phyloP scores from a whole-genome alignment of 1,140 invertebrate genomes.

The Drosophila ambigua region DNA sequence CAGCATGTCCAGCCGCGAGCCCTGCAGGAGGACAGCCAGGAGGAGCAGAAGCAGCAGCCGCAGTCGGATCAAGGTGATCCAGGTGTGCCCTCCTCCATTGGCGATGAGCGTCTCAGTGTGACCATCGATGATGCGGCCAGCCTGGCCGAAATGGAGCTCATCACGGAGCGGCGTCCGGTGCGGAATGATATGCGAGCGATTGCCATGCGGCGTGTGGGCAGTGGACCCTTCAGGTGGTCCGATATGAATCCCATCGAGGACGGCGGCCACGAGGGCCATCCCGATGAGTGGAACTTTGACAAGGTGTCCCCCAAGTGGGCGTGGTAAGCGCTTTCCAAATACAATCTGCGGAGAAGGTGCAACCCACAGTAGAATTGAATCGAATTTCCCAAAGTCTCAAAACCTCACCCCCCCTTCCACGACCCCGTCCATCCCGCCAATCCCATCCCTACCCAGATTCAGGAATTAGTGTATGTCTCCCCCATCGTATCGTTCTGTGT shows the following conservation, averaged over 20 bases:
- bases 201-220: conserved; percentile 60
- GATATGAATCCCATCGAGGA: conserved; percentile 85
- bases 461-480: conserved; percentile 25
- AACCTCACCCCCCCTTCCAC: neutral
- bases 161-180: conserved; percentile 71
- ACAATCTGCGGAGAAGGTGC: conserved; percentile 27
- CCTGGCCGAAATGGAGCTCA: conserved; percentile 72
- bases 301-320: conserved; percentile 85
- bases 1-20: conserved; percentile 64
- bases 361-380: conserved; percentile 12
- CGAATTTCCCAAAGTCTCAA: conserved; percentile 32
- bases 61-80: neutral
- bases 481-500: conserved; percentile 14
- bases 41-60: conserved; percentile 11
- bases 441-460: conserved; percentile 27
- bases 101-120: conserved; percentile 68
- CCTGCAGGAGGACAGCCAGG: conserved; percentile 15
- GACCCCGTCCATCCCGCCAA: neutral
- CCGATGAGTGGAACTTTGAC: conserved; percentile 90
- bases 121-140: conserved; percentile 69
- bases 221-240: conserved; percentile 89
- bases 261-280: conserved; percentile 88
- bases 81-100: conserved; percentile 40
- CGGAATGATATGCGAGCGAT: conserved; percentile 79
- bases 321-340: conserved; percentile 77